Conservation (phyloP, 2,888 invertebrate genomes). For the Amphipyra tragopoginis region DNA sequence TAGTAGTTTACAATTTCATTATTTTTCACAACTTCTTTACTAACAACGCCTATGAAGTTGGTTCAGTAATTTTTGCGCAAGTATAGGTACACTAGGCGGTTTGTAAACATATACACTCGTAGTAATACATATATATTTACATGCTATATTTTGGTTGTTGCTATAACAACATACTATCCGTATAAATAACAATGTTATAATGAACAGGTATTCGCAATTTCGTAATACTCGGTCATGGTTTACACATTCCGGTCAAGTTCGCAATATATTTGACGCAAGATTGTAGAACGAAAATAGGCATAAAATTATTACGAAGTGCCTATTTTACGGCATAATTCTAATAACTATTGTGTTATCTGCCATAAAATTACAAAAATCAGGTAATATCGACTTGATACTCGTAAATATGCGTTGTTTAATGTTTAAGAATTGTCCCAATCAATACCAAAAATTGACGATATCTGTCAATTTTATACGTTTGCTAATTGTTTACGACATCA, state of each 20-base stretch:
- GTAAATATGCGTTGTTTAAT: too few species aligned
- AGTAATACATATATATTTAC: slow-evolving; percentile 18
- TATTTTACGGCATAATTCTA: slow-evolving; percentile 26
- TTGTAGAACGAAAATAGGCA: slow-evolving; percentile 8
- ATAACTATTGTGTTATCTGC: neutral
- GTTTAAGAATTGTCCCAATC: too few species aligned
- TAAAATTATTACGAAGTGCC: slow-evolving; percentile 5
- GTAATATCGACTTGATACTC: too few species aligned
- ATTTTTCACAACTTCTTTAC: slow-evolving; percentile 41
- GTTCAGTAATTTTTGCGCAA: slow-evolving; percentile 50
- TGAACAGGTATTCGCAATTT: slow-evolving; percentile 16
- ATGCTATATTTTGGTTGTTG: slow-evolving; percentile 3
- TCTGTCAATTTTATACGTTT: neutral
- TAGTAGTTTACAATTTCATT: slow-evolving; percentile 13
- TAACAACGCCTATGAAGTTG: slow-evolving; percentile 25
- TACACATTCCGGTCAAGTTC: slow-evolving; percentile 63
- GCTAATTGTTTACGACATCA: slow-evolving; percentile 21
- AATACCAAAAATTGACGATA: neutral
- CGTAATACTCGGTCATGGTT: slow-evolving; percentile 56
- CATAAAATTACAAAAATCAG: too few species aligned
- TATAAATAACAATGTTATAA: slow-evolving; percentile 5
- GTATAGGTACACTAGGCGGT: slow-evolving; percentile 5
- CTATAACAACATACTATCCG: neutral
- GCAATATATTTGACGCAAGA: slow-evolving; percentile 38
- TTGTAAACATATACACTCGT: slow-evolving; percentile 27